These are phyloP conservation scores for Chloromyia formosa DNA, from an alignment of 2,888 invertebrate genomes.

Conservation along the genomic window DNA sequence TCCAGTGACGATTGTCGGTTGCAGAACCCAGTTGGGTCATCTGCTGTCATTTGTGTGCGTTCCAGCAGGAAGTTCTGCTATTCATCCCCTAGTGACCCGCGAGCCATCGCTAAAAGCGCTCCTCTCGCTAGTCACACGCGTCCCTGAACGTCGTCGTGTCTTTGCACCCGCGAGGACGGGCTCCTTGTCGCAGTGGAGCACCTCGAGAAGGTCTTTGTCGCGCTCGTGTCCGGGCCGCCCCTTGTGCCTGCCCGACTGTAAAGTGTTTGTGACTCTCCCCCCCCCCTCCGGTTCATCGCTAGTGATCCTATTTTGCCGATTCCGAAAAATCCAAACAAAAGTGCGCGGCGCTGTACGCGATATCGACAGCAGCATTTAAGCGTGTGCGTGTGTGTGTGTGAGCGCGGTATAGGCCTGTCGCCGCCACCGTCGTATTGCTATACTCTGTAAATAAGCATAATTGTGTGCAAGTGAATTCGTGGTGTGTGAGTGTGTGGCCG, in stretches of 20 bases:
- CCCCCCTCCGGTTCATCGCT: too few species aligned
- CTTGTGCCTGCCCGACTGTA: not conserved
- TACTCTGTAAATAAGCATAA: not conserved
- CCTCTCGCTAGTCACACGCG: not conserved
- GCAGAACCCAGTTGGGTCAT: too few species aligned
- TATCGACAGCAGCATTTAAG: not conserved
- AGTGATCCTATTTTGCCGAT: too few species aligned
- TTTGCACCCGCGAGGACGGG: conserved; percentile 2
- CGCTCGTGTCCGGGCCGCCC: not conserved
- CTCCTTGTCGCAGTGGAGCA: conserved; percentile 32
- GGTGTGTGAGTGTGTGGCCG: not conserved
- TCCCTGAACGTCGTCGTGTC: not conserved
- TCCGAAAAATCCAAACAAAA: not conserved
- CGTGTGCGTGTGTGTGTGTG: not conserved
- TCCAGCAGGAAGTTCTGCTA: not conserved
- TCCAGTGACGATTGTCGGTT: not conserved
- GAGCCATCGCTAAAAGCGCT: not conserved
- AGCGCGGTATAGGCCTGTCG: not conserved
- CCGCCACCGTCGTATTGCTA: too few species aligned
- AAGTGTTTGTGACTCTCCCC: not conserved
- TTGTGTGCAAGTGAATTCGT: not conserved
- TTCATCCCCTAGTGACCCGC: not conserved
- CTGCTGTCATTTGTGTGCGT: not conserved
- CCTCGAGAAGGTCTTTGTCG: conserved; percentile 38
- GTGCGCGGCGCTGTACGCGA: not conserved